phyloP scores from a whole-genome alignment of 2,797 vertebrate genomes.

The Chelon labrosus region DNA sequence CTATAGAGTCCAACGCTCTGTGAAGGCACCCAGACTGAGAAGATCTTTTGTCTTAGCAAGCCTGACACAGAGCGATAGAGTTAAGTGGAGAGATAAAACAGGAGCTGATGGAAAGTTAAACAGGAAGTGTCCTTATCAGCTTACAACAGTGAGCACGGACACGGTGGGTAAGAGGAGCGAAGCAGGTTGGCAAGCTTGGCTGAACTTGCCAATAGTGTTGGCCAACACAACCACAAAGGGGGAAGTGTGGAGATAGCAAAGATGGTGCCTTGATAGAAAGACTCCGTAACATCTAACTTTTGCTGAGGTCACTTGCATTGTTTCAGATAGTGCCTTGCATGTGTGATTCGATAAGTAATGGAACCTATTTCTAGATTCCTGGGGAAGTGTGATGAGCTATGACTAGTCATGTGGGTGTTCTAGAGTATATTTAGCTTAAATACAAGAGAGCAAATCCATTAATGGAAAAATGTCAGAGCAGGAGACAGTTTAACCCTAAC shows the following conservation, averaged over 20 bases:
- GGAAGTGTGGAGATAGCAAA: conserved; percentile 40
- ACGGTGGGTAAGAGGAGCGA: conserved; percentile 47
- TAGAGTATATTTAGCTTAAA: conserved; percentile 1
- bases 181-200: conserved; percentile 46
- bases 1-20: conserved; percentile 41
- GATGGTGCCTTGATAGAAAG: conserved; percentile 51
- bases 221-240: conserved; percentile 33
- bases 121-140: conserved; percentile 82
- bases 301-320: conserved; percentile 14
- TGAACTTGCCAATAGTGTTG: conserved; percentile 26
- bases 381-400: conserved; percentile 23
- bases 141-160: conserved; percentile 51
- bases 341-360: conserved; percentile 28
- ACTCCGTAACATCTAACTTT: neutral
- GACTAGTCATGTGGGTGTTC: neutral
- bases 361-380: conserved; percentile 9
- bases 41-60: conserved; percentile 73
- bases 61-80: conserved; percentile 65
- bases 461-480: neutral
- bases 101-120: conserved; percentile 77
- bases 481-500: neutral
- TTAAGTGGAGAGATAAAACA: conserved; percentile 80
- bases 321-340: conserved; percentile 10
- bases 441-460: neutral
- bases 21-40: conserved; percentile 53